These are phyloP conservation scores for Danio aesculapii DNA, from an alignment of 2,797 vertebrate genomes.

Conservation along the genomic window DNA sequence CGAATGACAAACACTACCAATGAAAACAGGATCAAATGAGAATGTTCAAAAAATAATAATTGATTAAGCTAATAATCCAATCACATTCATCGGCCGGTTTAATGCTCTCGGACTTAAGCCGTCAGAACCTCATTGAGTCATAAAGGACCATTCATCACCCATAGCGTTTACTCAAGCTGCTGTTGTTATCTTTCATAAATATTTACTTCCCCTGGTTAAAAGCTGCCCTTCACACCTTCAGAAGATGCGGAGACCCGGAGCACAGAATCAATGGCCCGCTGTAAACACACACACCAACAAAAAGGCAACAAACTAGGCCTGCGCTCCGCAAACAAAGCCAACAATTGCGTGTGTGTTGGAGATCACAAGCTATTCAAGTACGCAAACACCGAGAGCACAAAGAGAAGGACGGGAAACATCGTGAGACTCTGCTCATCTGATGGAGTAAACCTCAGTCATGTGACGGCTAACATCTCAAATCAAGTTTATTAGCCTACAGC, in stretches of 20 bases:
- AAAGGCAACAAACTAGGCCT: slow-evolving; percentile 34
- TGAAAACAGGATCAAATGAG: too few species aligned
- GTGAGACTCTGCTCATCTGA: too few species aligned
- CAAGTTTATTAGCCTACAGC: too few species aligned
- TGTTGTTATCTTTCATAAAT: slow-evolving; percentile 75
- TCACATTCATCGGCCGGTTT: neutral
- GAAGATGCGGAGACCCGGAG: neutral
- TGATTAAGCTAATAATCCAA: neutral
- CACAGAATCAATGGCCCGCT: slow-evolving; percentile 10
- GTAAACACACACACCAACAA: slow-evolving; percentile 48
- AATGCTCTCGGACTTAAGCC: slow-evolving; percentile 31
- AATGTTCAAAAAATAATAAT: too few species aligned
- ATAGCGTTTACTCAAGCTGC: slow-evolving; percentile 62
- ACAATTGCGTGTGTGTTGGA: slow-evolving; percentile 26
- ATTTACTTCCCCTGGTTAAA: slow-evolving; percentile 70
- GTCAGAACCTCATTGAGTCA: slow-evolving; percentile 55
- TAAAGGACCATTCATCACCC: slow-evolving; percentile 67
- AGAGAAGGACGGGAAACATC: slow-evolving; percentile 18
- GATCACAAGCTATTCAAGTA: slow-evolving; percentile 18
- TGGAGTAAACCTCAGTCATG: too few species aligned
- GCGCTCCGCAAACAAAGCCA: slow-evolving; percentile 39
- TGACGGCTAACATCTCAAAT: too few species aligned
- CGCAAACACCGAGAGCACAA: slow-evolving; percentile 45
- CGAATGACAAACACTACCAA: too few species aligned
- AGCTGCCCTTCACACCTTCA: slow-evolving; percentile 65